phyloP scores from a whole-genome alignment of 2,797 vertebrate species.

The Lithobates pipiens region DNA sequence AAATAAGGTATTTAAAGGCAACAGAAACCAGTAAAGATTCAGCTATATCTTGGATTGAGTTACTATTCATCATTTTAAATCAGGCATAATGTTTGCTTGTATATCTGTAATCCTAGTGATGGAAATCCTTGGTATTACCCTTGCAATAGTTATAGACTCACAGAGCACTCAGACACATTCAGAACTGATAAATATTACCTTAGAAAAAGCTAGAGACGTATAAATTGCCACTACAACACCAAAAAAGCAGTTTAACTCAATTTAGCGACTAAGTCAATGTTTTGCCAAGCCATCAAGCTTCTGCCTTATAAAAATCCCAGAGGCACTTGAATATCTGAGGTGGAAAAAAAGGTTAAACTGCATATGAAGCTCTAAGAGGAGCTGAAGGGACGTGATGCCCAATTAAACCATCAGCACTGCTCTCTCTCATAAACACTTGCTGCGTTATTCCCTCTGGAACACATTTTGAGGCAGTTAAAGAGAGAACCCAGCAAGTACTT shows the following conservation, averaged over 20 bases:
- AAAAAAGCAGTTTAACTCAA: constrained; percentile 69
- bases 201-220: constrained; percentile 52
- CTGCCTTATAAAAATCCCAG: constrained; percentile 74
- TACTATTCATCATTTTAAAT: constrained; percentile 57
- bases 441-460: constrained; percentile 77
- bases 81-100: constrained; percentile 56
- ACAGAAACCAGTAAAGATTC: constrained; percentile 19
- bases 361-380: constrained; percentile 80
- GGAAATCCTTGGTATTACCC: constrained; percentile 28
- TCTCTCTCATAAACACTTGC: constrained; percentile 75
- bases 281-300: constrained; percentile 68
- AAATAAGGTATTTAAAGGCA: constrained; percentile 45
- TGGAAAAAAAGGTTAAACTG: constrained; percentile 83
- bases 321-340: constrained; percentile 72
- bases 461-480: constrained; percentile 75
- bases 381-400: constrained; percentile 77
- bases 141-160: constrained; percentile 19
- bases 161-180: constrained; percentile 43
- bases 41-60: constrained; percentile 62
- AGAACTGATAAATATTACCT: constrained; percentile 53
- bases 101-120: constrained; percentile 57
- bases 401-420: constrained; percentile 82
- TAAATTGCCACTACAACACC: constrained; percentile 62
- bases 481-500: constrained; percentile 77
- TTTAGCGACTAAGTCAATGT: constrained; percentile 68